Conservation (phyloP, 2,888 invertebrate genomes). For the Cephus pulcher region DNA sequence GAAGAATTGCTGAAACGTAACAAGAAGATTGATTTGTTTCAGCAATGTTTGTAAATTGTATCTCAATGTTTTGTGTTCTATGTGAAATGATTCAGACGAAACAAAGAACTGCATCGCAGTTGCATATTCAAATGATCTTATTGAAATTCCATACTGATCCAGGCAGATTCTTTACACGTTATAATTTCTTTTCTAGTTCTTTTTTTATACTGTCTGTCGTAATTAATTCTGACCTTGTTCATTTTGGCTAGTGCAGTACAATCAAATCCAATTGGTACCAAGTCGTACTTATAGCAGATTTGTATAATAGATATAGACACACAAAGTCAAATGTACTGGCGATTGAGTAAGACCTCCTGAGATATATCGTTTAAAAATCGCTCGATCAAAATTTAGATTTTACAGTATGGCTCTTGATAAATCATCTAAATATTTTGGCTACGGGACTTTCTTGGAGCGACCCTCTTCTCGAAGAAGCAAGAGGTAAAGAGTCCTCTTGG, state of each 20-base stretch:
- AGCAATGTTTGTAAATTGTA: too few species aligned
- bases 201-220: neutral
- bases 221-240: neutral
- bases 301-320: neutral
- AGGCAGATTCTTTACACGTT: neutral
- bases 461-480: constrained; percentile 17
- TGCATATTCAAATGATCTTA: neutral
- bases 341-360: neutral
- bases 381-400: constrained; percentile 3
- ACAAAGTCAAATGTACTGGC: neutral
- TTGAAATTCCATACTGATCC: neutral
- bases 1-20: too few species aligned
- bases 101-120: neutral
- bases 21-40: too few species aligned
- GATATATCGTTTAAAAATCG: neutral
- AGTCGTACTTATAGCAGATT: neutral
- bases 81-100: neutral
- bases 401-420: constrained; percentile 22
- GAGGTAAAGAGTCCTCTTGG: neutral
- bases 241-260: neutral
- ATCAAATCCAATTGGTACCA: neutral
- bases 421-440: constrained; percentile 53
- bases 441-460: constrained; percentile 36
- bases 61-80: too few species aligned
- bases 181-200: neutral